Percentiles rank a stretch among this genome's conserved stretches.
Evolutionary conservation across 2,113 vertebrate species (phyloP).

Genomic region (Echinops telfairi): DNA sequence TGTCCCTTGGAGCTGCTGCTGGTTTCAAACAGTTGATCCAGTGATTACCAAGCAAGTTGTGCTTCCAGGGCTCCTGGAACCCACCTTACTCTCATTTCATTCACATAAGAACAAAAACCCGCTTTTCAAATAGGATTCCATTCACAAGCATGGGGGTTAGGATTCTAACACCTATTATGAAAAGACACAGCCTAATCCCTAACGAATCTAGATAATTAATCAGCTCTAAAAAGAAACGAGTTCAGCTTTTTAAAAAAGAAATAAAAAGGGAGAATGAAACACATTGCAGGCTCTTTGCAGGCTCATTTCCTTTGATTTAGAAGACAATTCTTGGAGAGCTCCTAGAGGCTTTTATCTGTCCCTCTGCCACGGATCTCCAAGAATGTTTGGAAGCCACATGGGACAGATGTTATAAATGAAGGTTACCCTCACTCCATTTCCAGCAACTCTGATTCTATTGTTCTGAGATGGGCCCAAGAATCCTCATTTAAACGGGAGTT

Average conservation of each 20-base stretch:
- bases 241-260: background rate
- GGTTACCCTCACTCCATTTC: background rate
- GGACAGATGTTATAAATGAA: background rate
- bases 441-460: conserved; percentile 2
- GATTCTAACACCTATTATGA: background rate
- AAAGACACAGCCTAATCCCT: background rate
- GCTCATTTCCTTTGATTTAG: background rate
- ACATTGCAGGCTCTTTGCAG: background rate
- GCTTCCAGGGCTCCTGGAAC: background rate
- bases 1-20: no score
- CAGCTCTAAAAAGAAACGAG: conserved; percentile 68
- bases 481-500: background rate
- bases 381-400: background rate
- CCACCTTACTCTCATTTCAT: background rate
- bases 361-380: background rate
- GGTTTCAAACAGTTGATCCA: no score
- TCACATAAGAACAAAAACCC: background rate
- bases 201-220: conserved; percentile 65
- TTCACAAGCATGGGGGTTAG: background rate
- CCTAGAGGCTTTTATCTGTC: background rate
- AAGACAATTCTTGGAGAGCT: background rate
- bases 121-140: background rate
- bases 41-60: no score
- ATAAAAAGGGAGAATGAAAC: conserved; percentile 42
- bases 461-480: background rate